Conservation (phyloP, 1,140 invertebrate genomes). For the Plectus sambesii region DNA sequence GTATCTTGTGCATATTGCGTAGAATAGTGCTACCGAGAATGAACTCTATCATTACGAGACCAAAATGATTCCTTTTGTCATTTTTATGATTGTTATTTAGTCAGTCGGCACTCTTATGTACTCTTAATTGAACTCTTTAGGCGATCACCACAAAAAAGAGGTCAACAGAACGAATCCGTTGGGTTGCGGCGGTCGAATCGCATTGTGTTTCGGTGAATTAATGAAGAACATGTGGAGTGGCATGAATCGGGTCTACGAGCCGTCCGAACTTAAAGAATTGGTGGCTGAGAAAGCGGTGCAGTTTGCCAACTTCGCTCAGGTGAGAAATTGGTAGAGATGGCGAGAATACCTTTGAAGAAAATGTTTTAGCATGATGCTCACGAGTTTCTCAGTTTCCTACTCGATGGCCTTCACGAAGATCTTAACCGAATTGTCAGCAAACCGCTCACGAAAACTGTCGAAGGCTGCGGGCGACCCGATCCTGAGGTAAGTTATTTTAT, state of each 20-base stretch:
- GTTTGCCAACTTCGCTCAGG: slow-evolving; percentile 53
- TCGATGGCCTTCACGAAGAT: slow-evolving; percentile 55
- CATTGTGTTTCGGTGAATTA: slow-evolving; percentile 47
- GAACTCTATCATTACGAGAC: too few relatives aligned
- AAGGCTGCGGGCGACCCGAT: slow-evolving; percentile 48
- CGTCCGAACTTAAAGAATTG: slow-evolving; percentile 44
- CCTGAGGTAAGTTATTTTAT: slow-evolving; percentile 11
- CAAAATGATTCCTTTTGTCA: too few relatives aligned
- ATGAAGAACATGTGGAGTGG: slow-evolving; percentile 48
- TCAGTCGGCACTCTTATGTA: too few relatives aligned
- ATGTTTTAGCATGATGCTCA: slow-evolving; percentile 56
- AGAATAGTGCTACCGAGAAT: too few relatives aligned
- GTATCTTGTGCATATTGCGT: too few relatives aligned
- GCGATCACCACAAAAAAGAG: slow-evolving; percentile 30
- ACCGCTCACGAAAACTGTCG: slow-evolving; percentile 54
- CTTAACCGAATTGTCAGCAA: slow-evolving; percentile 55
- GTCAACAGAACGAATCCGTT: slow-evolving; percentile 48
- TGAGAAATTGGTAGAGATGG: too few relatives aligned
- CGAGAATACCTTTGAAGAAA: too few relatives aligned
- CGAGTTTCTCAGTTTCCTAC: slow-evolving; percentile 53
- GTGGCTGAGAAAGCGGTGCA: slow-evolving; percentile 51
- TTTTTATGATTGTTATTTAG: too few relatives aligned
- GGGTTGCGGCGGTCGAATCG: slow-evolving; percentile 48
- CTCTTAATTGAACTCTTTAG: too few relatives aligned
- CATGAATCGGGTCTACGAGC: slow-evolving; percentile 45